Conservation (phyloP, 1,140 invertebrate species). For the Nylanderia fulva region DNA sequence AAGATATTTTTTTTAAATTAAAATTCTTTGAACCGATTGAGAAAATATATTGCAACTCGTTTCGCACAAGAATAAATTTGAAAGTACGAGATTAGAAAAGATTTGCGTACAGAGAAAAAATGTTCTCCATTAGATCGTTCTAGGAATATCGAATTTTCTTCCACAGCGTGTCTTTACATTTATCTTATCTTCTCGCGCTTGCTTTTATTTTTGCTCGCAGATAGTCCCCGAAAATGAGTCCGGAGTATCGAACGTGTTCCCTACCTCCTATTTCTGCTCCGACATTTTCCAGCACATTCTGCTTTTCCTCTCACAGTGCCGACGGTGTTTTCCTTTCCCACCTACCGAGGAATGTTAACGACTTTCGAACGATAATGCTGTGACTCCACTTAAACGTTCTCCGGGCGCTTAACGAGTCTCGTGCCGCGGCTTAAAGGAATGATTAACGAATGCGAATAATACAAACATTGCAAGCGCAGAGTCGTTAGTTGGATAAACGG, state of each 20-base stretch:
- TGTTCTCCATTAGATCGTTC: neutral
- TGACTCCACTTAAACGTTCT: slow-evolving; percentile 58
- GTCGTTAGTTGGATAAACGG: slow-evolving; percentile 48
- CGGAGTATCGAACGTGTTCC: slow-evolving; percentile 13
- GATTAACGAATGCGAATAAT: slow-evolving; percentile 61
- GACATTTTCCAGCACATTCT: neutral
- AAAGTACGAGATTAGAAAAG: neutral
- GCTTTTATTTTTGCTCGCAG: slow-evolving; percentile 3
- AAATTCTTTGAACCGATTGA: slow-evolving; percentile 11
- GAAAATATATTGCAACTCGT: neutral
- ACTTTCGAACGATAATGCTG: slow-evolving; percentile 64
- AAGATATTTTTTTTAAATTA: neutral
- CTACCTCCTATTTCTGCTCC: neutral
- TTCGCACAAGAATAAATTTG: neutral
- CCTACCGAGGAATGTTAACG: slow-evolving; percentile 61
- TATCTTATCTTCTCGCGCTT: neutral
- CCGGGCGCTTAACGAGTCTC: slow-evolving; percentile 59
- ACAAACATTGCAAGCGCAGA: slow-evolving; percentile 38
- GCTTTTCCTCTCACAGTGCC: slow-evolving; percentile 6
- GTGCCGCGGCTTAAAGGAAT: slow-evolving; percentile 42
- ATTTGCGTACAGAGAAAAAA: neutral
- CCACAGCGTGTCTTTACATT: neutral
- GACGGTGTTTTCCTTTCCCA: neutral
- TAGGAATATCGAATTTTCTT: neutral
- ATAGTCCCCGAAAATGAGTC: slow-evolving; percentile 36